phyloP scores from a whole-genome alignment of 2,797 vertebrate genomes.

The Epinephelus coioides region DNA sequence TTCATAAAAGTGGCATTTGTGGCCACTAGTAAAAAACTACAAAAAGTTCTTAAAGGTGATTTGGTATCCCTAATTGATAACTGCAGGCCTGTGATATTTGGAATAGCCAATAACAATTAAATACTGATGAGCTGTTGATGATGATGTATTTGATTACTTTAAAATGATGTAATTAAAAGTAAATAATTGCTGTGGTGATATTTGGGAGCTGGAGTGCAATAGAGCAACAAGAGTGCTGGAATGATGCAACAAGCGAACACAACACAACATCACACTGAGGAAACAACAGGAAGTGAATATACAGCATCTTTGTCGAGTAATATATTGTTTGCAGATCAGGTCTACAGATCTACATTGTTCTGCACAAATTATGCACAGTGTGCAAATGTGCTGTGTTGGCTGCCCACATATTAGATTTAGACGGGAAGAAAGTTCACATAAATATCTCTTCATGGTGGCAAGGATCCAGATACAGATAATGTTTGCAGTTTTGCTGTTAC shows the following conservation, averaged over 20 bases:
- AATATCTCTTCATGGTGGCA: constrained; percentile 20
- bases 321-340: constrained; percentile 19
- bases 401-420: constrained; percentile 35
- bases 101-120: constrained; percentile 10
- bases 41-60: not conserved
- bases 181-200: not conserved
- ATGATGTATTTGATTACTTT: constrained; percentile 23
- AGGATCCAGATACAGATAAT: constrained; percentile 18
- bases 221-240: not conserved
- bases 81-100: not conserved
- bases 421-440: constrained; percentile 17
- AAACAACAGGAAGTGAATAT: constrained; percentile 4
- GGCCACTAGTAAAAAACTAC: not conserved
- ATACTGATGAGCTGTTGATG: constrained; percentile 33
- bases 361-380: constrained; percentile 13
- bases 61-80: not conserved
- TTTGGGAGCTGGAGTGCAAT: not conserved
- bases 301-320: constrained; percentile 11
- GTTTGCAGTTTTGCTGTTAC: not conserved
- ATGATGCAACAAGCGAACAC: not conserved
- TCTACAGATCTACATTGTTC: constrained; percentile 32
- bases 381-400: constrained; percentile 27
- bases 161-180: constrained; percentile 28
- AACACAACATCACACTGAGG: not conserved
- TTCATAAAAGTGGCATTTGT: not conserved